Percentiles rank a stretch among this genome's conserved stretches.
These are phyloP conservation scores for Hypanus sabinus DNA, from an alignment of 2,113 vertebrate genomes.

Conservation along the genomic window DNA sequence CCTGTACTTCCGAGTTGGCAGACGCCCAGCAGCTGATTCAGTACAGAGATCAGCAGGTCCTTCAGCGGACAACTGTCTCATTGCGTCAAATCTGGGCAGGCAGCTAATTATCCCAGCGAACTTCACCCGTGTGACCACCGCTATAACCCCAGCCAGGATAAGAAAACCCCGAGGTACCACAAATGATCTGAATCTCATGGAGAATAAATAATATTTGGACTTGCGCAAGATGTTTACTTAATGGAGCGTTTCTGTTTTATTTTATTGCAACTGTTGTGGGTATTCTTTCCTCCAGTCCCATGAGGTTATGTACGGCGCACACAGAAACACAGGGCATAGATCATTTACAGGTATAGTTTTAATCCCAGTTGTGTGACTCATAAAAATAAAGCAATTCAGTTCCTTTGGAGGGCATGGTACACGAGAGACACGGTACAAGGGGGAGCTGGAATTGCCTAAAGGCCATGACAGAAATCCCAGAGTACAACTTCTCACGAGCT, in stretches of 20 bases:
- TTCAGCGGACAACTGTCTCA: too few species aligned
- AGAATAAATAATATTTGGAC: neutral
- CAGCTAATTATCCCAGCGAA: neutral
- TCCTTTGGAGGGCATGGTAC: neutral
- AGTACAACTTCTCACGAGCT: neutral
- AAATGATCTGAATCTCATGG: neutral
- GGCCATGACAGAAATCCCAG: neutral
- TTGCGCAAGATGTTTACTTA: constrained; percentile 25
- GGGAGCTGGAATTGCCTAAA: neutral
- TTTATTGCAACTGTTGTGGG: neutral
- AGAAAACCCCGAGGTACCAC: neutral
- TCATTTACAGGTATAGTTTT: neutral
- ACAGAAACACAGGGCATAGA: neutral
- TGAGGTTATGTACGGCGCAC: neutral
- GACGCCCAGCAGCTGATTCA: too few species aligned
- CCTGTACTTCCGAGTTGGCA: too few species aligned
- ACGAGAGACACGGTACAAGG: neutral
- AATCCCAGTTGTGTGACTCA: neutral
- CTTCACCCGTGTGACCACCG: neutral
- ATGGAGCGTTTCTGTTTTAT: neutral
- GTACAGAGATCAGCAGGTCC: too few species aligned
- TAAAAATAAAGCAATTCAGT: constrained; percentile 9
- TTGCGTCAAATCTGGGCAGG: too few species aligned
- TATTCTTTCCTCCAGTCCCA: constrained; percentile 6
- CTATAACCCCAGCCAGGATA: neutral